These are phyloP conservation scores for Geophilus truncorum DNA, from an alignment of 2,888 invertebrate genomes.

Conservation along the genomic window DNA sequence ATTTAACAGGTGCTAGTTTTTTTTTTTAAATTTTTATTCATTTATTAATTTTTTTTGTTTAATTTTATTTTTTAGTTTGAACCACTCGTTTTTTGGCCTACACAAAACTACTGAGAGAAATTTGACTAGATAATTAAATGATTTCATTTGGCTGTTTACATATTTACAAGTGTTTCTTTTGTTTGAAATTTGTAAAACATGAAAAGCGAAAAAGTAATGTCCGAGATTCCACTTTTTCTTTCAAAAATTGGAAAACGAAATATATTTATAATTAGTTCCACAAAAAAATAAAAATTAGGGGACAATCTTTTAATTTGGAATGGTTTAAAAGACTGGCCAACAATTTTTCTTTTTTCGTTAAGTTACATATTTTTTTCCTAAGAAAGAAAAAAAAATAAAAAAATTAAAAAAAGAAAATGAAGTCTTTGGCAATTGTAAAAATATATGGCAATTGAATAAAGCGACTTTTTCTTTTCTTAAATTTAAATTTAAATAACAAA, in stretches of 20 bases:
- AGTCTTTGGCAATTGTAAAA: not conserved
- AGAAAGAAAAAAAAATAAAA: too few species aligned
- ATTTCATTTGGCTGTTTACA: conserved; percentile 22
- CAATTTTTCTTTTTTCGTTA: not conserved
- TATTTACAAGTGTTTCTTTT: conserved; percentile 25
- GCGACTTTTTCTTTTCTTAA: not conserved
- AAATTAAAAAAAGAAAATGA: not conserved
- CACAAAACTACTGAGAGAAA: conserved; percentile 18
- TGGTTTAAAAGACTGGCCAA: not conserved
- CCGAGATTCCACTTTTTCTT: not conserved
- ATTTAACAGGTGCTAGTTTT: not conserved
- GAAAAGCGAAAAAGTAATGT: conserved; percentile 10
- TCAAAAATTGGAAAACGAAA: not conserved
- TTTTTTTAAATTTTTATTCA: not conserved
- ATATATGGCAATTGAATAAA: not conserved
- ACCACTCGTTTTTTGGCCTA: conserved; percentile 13
- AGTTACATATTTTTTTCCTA: too few species aligned
- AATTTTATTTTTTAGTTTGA: not conserved
- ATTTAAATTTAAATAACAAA: not conserved
- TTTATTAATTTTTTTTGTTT: not conserved
- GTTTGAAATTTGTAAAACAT: not conserved
- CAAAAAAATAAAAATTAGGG: not conserved
- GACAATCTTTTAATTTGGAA: not conserved
- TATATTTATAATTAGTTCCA: not conserved
- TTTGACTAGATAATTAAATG: conserved; percentile 28